Evolutionary conservation across 37 sponge, comb jelly and placozoan genomes (phyloP), one percentile per base, ranked within the genome.

Genomic region (Sycon ciliatum): DNA sequence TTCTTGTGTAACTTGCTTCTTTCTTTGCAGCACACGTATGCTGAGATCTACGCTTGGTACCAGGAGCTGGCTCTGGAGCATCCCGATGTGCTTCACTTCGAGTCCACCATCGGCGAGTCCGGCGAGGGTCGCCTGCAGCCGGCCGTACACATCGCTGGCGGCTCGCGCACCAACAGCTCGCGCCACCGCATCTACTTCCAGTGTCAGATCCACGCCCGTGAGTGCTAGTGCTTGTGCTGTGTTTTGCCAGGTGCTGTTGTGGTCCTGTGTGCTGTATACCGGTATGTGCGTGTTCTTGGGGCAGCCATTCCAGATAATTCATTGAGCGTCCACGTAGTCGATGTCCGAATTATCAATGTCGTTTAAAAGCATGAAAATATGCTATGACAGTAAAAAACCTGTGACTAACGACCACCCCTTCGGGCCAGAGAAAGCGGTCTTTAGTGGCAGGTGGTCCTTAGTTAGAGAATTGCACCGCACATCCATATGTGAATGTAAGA

Each of bases 171-270:
- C n/a, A n/a, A n/a, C n/a, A 54, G 72, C n/a, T 40, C 52, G 13
- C 55, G 5, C 28, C 28, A 38, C 7, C 79, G 68, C 38, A 64
- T 88, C 35, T 88, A 81, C 72, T 65, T 88, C 40, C 89, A 88
- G 65, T 88, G 89, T 56, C 79, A 79, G 7, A 81, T 88, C n/a
- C 89, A 88, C 76, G 89, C 89, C 57, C 81, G 89, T 84, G 49
- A 70, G 85, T 73, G 1, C 18, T 37, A 39, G n/a, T n/a, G n/a
- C n/a, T n/a, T n/a, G n/a, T n/a, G n/a, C n/a, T n/a, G n/a, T n/a
- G n/a, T n/a, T n/a, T n/a, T n/a, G n/a, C n/a, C n/a, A n/a, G n/a
- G n/a, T n/a, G n/a, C n/a, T n/a, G n/a, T n/a, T n/a, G n/a, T n/a
- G n/a, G n/a, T n/a, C n/a, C n/a, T n/a, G n/a, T n/a, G n/a, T n/a